Base-by-base conservation (phyloP, 2,888 invertebrate genomes). In the Tanypteryx hageni region DNA sequence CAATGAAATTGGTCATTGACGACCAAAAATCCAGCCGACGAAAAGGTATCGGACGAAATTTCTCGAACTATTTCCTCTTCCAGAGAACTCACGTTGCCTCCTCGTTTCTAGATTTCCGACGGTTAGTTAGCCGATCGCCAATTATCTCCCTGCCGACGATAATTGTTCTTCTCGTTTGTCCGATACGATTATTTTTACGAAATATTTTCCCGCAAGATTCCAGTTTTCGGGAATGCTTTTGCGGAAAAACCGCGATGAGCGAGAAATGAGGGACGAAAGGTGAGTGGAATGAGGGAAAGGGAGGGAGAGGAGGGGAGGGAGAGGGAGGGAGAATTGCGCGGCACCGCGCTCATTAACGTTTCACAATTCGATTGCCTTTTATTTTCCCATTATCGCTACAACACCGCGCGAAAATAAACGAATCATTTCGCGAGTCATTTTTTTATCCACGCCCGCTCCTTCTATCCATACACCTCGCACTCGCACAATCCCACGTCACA, bases 311-410 rank as follows among this genome's bases (percentile, higher is more conserved):
- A n/a, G n/a, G n/a, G n/a, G n/a, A n/a, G n/a, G n/a, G n/a, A n/a
- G n/a, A n/a, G n/a, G n/a, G n/a, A n/a, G n/a, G n/a, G n/a, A n/a
- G n/a, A n/a, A n/a, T n/a, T n/a, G n/a, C n/a, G n/a, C 18, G 64
- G 64, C 44, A 89, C 61, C 44, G 22, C 89, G 44, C 89, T 89
- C 89, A 89, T 89, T 89, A 89, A 89, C 89, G 89, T 89, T 89
- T 89, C 31, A 89, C 27, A 89, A 64, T 89, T 89, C 64, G 89
- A 89, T 89, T 89, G 89, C 89, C 61, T 89, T 89, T 89, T 89
- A 64, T 89, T 89, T 89, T 64, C 64, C 89, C 89, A 89, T 89
- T 89, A 89, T 89, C 31, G 89, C 61, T 59, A 31, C 89, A 61
- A 61, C 86, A 61, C 86, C 58, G 86, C 61, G 59, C 59, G 64